phyloP scores from a whole-genome alignment of 1,140 invertebrate species.

The Saccostrea cuccullata region DNA sequence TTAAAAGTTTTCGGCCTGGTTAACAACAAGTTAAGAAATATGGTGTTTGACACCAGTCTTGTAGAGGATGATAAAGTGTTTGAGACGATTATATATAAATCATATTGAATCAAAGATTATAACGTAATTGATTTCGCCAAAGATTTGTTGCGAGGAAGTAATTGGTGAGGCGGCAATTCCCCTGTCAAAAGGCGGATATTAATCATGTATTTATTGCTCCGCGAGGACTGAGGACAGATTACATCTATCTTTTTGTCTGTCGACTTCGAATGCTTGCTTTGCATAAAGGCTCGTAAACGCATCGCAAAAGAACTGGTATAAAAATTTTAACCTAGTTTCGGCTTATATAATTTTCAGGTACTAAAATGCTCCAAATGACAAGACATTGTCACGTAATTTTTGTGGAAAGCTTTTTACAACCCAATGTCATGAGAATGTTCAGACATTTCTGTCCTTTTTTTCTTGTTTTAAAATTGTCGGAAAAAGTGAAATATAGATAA shows the following conservation, averaged over 20 bases:
- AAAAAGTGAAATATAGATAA: too few species aligned
- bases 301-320: background rate
- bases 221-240: background rate
- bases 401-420: too few species aligned
- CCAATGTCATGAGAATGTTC: too few species aligned
- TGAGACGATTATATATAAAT: background rate
- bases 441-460: too few species aligned
- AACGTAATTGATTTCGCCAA: background rate
- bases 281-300: background rate
- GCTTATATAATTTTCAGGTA: too few species aligned
- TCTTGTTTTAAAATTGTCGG: too few species aligned
- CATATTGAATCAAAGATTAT: background rate
- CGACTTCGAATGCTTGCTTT: background rate
- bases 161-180: slow-evolving; percentile 7
- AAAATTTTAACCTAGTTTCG: background rate
- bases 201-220: background rate
- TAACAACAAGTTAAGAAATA: background rate
- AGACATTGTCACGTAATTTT: too few species aligned
- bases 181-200: slow-evolving; percentile 13
- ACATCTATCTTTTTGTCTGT: background rate
- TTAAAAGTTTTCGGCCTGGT: background rate
- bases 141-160: background rate
- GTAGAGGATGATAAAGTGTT: background rate
- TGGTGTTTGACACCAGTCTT: background rate
- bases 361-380: too few species aligned